Base-by-base conservation (phyloP, 2,888 invertebrate genomes). In the Melanargia galathea region DNA sequence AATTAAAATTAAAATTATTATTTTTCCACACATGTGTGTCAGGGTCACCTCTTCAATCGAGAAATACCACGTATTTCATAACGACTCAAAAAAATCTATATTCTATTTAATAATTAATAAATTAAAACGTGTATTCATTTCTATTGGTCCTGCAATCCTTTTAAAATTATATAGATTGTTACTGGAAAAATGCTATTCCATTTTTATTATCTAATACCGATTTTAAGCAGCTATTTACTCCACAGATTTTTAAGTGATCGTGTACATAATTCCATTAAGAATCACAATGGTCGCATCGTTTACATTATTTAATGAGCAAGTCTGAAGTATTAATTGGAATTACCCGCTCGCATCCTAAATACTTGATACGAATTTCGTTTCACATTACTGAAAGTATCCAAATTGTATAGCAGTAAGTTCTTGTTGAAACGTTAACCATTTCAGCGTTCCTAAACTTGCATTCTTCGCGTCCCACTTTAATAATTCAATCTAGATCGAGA, bases 391-490 rank as follows among this genome's bases (percentile, higher is more conserved):
- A 49, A 26, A 49, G 48, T 49, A 49, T 49, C 48, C 24, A 49
- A 49, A 49, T 26, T 48, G 24, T 24, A n/a, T n/a, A 48, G 26
- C 48, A 45, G 20, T 26, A 49, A 49, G n/a, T 26, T 26, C 48
- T 24, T 55, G 52, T 33, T 35, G 35, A 55, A 55, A 40, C 54
- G 35, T 38, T 55, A 40, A 54, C 38, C 54, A 55, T 38, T 55
- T 38, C 38, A 24, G 24, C 35, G 20, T 55, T 24, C 10, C 38
- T 22, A 55, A 55, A 26, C 48, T 16, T 16, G 48, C 16, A 20
- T 33, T 54, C 22, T 43, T 38, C 30, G 18, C 18, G 40, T 30
- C 56, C 56, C 18, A 43, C 45, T 45, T 56, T 45, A 60, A 40
- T 52, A 52, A 52, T 40, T 60, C 26, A 40, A 40, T 51, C 45